Evolutionary conservation across 92 coral and sea anemone species (phyloP), one percentile per base, ranked within the genome.

Genomic region (Umimayanthus kanabou): DNA sequence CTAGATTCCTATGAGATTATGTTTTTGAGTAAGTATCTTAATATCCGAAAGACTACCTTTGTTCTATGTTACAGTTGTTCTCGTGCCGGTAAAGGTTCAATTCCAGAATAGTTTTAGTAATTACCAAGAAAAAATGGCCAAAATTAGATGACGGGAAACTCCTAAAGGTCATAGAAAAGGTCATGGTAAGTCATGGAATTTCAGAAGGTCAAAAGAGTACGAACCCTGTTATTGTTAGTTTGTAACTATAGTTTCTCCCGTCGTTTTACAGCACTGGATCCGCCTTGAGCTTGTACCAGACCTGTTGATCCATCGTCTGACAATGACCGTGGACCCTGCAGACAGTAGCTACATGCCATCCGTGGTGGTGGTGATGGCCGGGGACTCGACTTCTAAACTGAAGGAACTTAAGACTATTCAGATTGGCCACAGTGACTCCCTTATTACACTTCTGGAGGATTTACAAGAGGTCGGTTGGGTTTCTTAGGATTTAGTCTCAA

Each of bases 321-420:
- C 95, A 79, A 92, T 95, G 97, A 91, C 94, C 43, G 98, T 96
- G 72, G 99, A 97, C 77, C 98, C 99, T 16, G 94, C 99, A 57
- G 99, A 97, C 92, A 97, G 99, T 67, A 97, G 99, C 80, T 97
- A 97, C 93, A 97, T 94, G 95, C 99, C 99, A 37, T 97, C 99
- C 13, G 90, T 95, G 80, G 95, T 97, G 25, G 99, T 95, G 47
- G 83, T 96, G 77, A 93, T 95, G 69, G 96, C 93, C 23, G 99
- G 99, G 23, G 98, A 97, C 74, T 81, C 92, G 42, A 72, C 89
- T 39, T 73, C 94, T 42, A 88, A 92, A 23, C 87, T 97, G 77
- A 93, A 92, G 73, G 99, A 97, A 81, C 90, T 95, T 65, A 95
- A 97, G 90, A 97, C 98, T 8, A 89, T 96, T 39, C 97, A 95